Conservation (phyloP, 2,113 vertebrate genomes). For the Odocoileus hemionus region DNA sequence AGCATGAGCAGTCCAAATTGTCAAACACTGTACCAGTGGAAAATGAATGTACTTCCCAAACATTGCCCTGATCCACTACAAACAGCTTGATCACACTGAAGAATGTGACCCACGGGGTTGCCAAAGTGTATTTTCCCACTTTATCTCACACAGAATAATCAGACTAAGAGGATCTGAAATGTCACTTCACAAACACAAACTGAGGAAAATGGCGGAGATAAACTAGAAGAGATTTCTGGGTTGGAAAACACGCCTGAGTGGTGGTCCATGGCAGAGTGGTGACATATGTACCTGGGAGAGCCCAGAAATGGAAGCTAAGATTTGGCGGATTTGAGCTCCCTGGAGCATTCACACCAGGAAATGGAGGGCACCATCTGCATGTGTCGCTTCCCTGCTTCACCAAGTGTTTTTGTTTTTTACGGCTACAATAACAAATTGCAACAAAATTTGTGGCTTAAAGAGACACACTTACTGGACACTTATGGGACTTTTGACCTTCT, state of each 20-base stretch:
- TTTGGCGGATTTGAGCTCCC: neutral
- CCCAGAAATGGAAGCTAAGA: neutral
- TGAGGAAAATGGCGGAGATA: constrained; percentile 1
- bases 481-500: neutral
- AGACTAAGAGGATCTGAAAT: constrained; percentile 29
- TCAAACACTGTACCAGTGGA: neutral
- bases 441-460: neutral
- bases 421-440: neutral
- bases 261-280: neutral
- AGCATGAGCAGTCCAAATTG: constrained; percentile 4
- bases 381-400: neutral
- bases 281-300: neutral
- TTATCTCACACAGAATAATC: constrained; percentile 43
- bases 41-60: neutral
- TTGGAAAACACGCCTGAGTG: neutral
- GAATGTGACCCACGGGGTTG: constrained; percentile 1
- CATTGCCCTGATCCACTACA: neutral
- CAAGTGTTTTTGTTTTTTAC: neutral
- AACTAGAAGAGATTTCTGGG: neutral
- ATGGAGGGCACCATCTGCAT: neutral
- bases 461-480: neutral
- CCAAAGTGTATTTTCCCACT: neutral
- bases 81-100: constrained; percentile 24
- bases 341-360: neutral
- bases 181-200: constrained; percentile 44